Conservation (phyloP, 2,797 vertebrate species). For the Xerus rutilus region DNA sequence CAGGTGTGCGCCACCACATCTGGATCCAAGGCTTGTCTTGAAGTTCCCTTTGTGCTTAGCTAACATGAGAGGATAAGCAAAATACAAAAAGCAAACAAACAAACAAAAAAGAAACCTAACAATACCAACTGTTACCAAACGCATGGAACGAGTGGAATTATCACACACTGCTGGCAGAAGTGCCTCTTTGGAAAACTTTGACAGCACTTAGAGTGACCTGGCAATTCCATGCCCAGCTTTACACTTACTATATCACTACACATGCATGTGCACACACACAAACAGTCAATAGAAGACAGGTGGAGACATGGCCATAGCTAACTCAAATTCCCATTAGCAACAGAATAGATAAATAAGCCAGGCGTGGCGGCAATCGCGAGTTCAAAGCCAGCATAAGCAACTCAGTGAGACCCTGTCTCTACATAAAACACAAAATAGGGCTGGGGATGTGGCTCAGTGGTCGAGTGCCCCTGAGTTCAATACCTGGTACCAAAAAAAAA, state of each 20-base stretch:
- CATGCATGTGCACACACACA: background rate
- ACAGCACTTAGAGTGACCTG: background rate
- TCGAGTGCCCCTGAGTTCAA: too few species aligned
- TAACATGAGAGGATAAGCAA: background rate
- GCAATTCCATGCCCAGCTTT: background rate
- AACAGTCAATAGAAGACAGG: background rate
- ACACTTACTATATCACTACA: background rate
- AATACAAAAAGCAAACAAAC: too few species aligned
- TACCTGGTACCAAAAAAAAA: too few species aligned
- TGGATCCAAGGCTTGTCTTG: background rate
- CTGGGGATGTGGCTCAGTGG: too few species aligned
- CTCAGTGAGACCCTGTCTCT: too few species aligned
- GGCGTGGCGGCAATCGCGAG: too few species aligned
- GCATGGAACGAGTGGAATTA: background rate
- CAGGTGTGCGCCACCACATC: too few species aligned
- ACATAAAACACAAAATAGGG: too few species aligned
- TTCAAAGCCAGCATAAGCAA: too few species aligned
- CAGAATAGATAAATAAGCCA: slow-evolving; percentile 29
- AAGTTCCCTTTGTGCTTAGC: background rate
- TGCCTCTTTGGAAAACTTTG: background rate
- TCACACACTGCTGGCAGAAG: background rate
- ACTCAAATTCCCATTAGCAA: background rate
- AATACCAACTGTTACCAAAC: background rate
- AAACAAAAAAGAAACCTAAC: background rate
- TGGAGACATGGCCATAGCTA: background rate